Conservation (phyloP, 2,113 vertebrate genomes). For the Ploceus nigricollis region DNA sequence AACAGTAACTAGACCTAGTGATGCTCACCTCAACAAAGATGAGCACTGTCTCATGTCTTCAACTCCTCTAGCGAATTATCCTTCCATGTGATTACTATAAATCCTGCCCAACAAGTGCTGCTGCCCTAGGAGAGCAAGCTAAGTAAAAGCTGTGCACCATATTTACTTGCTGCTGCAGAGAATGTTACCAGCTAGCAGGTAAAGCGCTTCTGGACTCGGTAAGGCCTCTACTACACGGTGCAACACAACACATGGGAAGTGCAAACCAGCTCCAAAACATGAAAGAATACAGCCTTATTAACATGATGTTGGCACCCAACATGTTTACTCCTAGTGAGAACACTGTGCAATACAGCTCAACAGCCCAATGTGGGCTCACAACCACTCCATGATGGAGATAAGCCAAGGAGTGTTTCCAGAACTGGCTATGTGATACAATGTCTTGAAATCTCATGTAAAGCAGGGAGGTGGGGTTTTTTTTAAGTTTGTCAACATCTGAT, state of each 20-base stretch:
- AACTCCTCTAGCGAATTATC: not conserved
- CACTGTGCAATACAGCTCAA: not conserved
- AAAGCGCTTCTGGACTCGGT: accelerated
- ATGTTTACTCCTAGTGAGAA: not conserved
- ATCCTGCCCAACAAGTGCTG: not conserved
- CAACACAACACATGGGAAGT: not conserved
- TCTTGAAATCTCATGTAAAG: not conserved
- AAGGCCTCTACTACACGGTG: accelerated
- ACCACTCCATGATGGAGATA: accelerated
- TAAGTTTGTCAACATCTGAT: not conserved
- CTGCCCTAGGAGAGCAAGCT: not conserved
- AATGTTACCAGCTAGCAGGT: not conserved
- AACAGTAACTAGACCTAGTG: not conserved
- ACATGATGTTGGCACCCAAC: not conserved
- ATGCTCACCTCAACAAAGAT: not conserved
- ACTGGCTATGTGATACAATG: not conserved
- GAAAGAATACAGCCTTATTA: not conserved
- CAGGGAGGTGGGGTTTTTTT: accelerated
- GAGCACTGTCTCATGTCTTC: not conserved
- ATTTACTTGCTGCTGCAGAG: not conserved
- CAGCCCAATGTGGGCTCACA: not conserved
- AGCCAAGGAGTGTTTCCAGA: not conserved
- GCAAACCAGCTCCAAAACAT: not conserved
- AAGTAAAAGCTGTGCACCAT: not conserved
- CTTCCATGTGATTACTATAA: not conserved